Base-by-base conservation (phyloP, 1,140 invertebrate species). In the Drosophila fuyamai region DNA sequence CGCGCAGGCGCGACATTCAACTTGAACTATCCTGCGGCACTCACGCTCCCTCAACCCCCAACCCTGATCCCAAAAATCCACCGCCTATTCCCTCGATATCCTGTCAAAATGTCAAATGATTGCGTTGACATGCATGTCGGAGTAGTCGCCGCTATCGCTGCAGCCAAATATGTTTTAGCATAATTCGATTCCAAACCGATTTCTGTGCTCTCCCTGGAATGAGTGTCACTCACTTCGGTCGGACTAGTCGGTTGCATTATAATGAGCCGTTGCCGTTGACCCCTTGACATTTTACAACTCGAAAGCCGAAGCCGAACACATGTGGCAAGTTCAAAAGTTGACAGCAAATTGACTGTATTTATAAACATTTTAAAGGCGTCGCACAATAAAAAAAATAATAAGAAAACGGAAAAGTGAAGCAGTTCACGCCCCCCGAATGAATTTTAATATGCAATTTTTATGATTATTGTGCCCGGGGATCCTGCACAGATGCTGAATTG, bases 81-180 rank as follows among this genome's bases (percentile, higher is more conserved):
- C 13, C 7, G 18, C 36, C 23, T 27, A 1, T 8, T 44, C 32
- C 5, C 68, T 5, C 14, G 16, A 41, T 75, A 59, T 54, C 54
- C 84, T 89, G 84, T 89, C 84, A 89, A 84, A 89, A 89, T 89
- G 84, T 89, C 84, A 89, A 89, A 89, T 88, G 83, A 88, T 83
- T 89, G 59, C 76, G 83, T 72, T 88, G 84, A 88, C 81, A 79
- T 75, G 60, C 79, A 48, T 79, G 77, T 62, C 60, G 75, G 48
- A 50, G 56, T 36, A 61, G 71, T 53, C 55, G 54, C 40, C 13
- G 57, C 50, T 72, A 67, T 55, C 65, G 66, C 29, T 8, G 29
- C 66, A 40, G 63, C 66, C 23, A 53, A 35, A 54, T 74, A 48
- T 50, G 50, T 75, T 76, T 67, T 67, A 76, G 62, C 73, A 76